Conservation (phyloP, 2,113 vertebrate genomes). For the Forbesichthys papilliferus region DNA sequence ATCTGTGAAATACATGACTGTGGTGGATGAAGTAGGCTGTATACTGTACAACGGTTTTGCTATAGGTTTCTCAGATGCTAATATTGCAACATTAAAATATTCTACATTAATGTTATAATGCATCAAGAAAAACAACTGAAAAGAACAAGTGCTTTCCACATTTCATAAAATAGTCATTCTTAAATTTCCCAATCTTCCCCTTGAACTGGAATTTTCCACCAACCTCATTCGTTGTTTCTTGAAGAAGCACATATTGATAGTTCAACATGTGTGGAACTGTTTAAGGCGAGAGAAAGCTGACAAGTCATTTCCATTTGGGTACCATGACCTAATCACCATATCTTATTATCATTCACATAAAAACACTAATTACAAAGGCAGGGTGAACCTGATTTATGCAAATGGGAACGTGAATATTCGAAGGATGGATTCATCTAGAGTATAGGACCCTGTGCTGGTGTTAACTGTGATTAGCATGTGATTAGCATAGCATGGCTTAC, state of each 20-base stretch:
- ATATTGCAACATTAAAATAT: neutral
- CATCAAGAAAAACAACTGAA: slow-evolving; percentile 12
- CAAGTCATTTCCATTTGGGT: slow-evolving; percentile 74
- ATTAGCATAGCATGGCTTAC: slow-evolving; percentile 74
- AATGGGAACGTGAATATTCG: slow-evolving; percentile 77
- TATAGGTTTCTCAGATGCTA: neutral
- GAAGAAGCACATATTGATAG: slow-evolving; percentile 67
- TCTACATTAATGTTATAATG: slow-evolving; percentile 1
- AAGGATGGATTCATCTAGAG: slow-evolving; percentile 75
- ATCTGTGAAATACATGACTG: slow-evolving; percentile 4
- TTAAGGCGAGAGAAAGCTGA: slow-evolving; percentile 63
- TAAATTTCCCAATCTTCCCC: slow-evolving; percentile 40
- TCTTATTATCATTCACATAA: slow-evolving; percentile 77
- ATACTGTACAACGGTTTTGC: neutral
- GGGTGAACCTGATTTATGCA: slow-evolving; percentile 78
- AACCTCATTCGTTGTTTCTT: slow-evolving; percentile 64
- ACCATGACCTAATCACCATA: slow-evolving; percentile 78
- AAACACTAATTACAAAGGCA: slow-evolving; percentile 78
- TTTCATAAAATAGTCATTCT: slow-evolving; percentile 58
- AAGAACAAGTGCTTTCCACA: slow-evolving; percentile 26
- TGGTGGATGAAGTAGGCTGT: neutral
- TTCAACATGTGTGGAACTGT: slow-evolving; percentile 56
- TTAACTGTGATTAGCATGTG: slow-evolving; percentile 78
- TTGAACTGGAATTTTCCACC: slow-evolving; percentile 64
- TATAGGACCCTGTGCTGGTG: slow-evolving; percentile 74